Evolutionary conservation across 2,888 invertebrate genomes (phyloP).

Genomic region (Drosophila multiciliata): DNA sequence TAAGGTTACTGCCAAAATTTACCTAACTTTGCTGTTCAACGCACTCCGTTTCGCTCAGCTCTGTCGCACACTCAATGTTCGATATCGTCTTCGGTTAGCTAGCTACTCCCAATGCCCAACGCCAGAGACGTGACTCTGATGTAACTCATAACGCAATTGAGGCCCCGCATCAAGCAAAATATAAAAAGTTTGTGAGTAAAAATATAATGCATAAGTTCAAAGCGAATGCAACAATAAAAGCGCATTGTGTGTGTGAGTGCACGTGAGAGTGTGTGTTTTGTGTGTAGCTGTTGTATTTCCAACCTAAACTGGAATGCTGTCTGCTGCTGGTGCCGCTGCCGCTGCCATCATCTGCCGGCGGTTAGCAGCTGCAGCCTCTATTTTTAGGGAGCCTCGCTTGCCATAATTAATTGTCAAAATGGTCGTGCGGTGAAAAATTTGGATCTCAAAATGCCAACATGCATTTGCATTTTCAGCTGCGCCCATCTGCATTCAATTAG

Average conservation of each 20-base stretch:
- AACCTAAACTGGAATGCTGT: conserved; percentile 62
- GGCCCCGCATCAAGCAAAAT: conserved; percentile 28
- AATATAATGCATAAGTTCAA: conserved; percentile 20
- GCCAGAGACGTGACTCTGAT: conserved; percentile 50
- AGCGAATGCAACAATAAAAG: conserved; percentile 40
- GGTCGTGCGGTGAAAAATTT: conserved; percentile 19
- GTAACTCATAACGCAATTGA: conserved; percentile 51
- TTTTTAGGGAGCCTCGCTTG: conserved; percentile 55
- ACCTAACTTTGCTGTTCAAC: conserved; percentile 17
- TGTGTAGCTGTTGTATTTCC: conserved; percentile 22
- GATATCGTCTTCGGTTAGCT: conserved; percentile 47
- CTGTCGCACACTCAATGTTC: conserved; percentile 16
- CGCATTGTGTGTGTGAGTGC: conserved; percentile 21
- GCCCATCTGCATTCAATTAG: neutral
- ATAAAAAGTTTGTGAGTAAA: conserved; percentile 42
- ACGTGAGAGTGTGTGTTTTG: neutral
- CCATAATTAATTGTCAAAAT: conserved; percentile 47
- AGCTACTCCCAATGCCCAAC: conserved; percentile 23
- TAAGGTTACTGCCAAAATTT: conserved; percentile 7
- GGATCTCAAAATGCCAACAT: conserved; percentile 7
- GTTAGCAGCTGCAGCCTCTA: conserved; percentile 59
- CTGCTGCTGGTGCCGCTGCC: conserved; percentile 2
- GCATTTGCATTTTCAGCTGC: conserved; percentile 2
- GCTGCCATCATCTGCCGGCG: conserved; percentile 36
- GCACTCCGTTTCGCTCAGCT: conserved; percentile 25